Evolutionary conservation across 92 coral and sea anemone genomes (phyloP).

Genomic region (Actinostola sp.): DNA sequence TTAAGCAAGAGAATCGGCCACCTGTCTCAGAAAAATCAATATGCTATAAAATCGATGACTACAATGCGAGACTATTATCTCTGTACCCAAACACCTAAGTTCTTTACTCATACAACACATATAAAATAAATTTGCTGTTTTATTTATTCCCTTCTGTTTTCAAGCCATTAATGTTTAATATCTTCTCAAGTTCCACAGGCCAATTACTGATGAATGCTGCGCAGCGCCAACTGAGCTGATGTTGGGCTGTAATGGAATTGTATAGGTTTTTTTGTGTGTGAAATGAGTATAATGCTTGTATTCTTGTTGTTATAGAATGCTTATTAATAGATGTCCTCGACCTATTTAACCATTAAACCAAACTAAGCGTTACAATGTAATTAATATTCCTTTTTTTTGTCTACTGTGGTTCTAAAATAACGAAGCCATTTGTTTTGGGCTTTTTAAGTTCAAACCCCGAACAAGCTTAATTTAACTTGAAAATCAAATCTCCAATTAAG

Average conservation of each 20-base stretch:
- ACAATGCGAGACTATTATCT: slow-evolving; percentile 12
- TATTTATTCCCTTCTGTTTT: slow-evolving; percentile 76
- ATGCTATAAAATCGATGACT: slow-evolving; percentile 3
- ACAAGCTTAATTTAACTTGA: not conserved
- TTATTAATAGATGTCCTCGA: slow-evolving; percentile 1
- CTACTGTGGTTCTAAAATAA: not conserved
- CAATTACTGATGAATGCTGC: slow-evolving; percentile 57
- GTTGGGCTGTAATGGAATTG: slow-evolving; percentile 32
- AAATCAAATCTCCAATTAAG: slow-evolving; percentile 1
- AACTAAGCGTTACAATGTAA: not conserved
- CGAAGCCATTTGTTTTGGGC: not conserved
- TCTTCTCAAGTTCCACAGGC: slow-evolving; percentile 48
- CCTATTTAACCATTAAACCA: slow-evolving; percentile 5
- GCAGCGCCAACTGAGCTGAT: slow-evolving; percentile 23
- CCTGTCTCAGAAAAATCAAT: slow-evolving; percentile 20
- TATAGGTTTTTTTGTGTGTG: slow-evolving; percentile 15
- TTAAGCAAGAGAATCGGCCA: not conserved
- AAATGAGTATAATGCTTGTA: not conserved
- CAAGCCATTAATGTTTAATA: slow-evolving; percentile 72
- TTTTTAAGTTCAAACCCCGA: not conserved
- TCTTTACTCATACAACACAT: slow-evolving; percentile 30
- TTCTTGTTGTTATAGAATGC: not conserved
- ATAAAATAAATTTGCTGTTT: slow-evolving; percentile 74
- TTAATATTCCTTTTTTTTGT: not conserved
- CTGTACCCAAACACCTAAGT: not conserved